Conservation (phyloP, 2,797 vertebrate genomes). For the Tadarida brasiliensis region DNA sequence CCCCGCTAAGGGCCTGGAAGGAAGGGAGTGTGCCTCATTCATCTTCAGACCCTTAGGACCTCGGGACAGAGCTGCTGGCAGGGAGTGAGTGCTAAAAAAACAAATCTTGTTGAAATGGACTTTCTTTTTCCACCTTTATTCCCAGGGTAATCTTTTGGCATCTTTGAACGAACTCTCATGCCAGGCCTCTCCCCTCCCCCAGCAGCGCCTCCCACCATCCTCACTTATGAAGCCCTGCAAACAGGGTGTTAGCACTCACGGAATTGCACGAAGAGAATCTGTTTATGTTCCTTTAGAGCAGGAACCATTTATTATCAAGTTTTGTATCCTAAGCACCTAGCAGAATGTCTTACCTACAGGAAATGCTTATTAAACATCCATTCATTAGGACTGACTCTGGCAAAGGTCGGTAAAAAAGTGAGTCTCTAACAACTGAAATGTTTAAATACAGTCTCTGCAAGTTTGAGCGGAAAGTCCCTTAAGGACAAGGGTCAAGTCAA, state of each 20-base stretch:
- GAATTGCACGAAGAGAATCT: neutral
- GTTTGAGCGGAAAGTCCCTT: neutral
- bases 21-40: neutral
- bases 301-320: neutral
- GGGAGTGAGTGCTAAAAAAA: neutral
- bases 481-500: neutral
- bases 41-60: neutral
- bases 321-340: neutral
- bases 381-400: neutral
- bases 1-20: neutral
- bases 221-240: fast-evolving
- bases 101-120: neutral
- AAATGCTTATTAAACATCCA: neutral
- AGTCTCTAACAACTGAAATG: neutral
- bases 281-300: neutral
- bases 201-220: neutral
- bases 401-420: neutral
- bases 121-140: neutral
- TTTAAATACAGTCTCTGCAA: neutral
- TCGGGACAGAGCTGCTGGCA: neutral
- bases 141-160: neutral
- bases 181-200: neutral
- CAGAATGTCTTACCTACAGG: neutral
- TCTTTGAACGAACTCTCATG: neutral
- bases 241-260: neutral